phyloP scores from a whole-genome alignment of 2,113 vertebrate genomes.

The Cichladusa arquata region DNA sequence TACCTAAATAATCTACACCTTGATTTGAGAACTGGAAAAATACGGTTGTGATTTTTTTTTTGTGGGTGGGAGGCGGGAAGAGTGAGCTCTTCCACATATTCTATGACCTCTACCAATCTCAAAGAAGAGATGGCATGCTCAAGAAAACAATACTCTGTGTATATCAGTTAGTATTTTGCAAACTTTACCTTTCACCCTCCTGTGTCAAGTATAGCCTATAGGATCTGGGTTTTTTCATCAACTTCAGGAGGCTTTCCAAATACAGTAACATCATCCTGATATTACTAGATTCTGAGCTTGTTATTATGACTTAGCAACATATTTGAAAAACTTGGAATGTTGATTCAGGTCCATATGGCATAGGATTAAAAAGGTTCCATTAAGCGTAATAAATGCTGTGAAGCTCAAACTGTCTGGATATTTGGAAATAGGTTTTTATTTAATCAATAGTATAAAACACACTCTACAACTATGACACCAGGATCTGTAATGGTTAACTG shows the following conservation, averaged over 20 bases:
- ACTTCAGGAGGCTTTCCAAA: not conserved
- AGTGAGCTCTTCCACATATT: not conserved
- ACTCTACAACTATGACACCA: not conserved
- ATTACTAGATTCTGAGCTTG: not conserved
- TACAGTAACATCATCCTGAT: not conserved
- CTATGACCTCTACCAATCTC: not conserved
- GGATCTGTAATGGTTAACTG: not conserved
- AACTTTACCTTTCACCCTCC: not conserved
- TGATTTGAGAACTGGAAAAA: not conserved
- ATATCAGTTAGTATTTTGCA: not conserved
- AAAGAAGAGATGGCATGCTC: not conserved
- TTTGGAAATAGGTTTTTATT: not conserved
- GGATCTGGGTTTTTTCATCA: not conserved
- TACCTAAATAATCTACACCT: not conserved
- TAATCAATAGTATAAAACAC: not conserved
- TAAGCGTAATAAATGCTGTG: not conserved
- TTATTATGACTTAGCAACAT: conserved; percentile 11
- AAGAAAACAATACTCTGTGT: not conserved
- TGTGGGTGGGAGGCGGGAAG: accelerated
- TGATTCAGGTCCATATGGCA: not conserved
- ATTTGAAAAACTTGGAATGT: conserved; percentile 4
- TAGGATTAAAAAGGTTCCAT: conserved; percentile 15
- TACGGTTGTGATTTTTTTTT: not conserved
- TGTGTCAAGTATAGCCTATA: not conserved
- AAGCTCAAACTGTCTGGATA: not conserved